Percentiles rank a stretch among this genome's conserved stretches.
Evolutionary conservation across 2,888 invertebrate species (phyloP).

Genomic region (Andrena flavipes): DNA sequence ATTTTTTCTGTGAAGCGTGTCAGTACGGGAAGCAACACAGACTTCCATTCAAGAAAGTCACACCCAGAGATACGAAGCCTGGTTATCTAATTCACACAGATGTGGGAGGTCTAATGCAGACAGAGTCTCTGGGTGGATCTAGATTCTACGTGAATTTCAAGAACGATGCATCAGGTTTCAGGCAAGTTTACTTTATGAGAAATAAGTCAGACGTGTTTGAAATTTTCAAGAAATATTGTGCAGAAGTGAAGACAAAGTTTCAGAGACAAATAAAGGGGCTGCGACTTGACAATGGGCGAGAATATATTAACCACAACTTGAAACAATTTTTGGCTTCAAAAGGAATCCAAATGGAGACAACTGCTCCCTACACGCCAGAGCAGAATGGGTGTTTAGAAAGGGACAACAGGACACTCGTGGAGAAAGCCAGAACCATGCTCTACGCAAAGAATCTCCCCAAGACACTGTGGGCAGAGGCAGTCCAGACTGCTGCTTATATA

Average conservation of each 20-base stretch:
- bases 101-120: not conserved
- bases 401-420: not conserved
- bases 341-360: not conserved
- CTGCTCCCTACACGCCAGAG: not conserved
- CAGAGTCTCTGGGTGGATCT: not conserved
- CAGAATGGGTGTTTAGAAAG: not conserved
- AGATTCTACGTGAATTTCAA: no score
- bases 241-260: not conserved
- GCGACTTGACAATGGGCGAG: not conserved
- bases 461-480: not conserved
- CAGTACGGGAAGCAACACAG: not conserved
- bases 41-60: not conserved
- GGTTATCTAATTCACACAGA: not conserved
- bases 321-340: no score
- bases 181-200: not conserved
- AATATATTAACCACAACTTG: not conserved
- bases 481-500: not conserved
- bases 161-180: no score
- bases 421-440: not conserved
- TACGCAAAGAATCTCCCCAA: not conserved
- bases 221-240: not conserved
- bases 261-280: not conserved
- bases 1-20: not conserved
- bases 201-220: not conserved
- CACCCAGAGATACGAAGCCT: not conserved